Base-by-base conservation (phyloP, 2,113 vertebrate species). In the Sander vitreus region DNA sequence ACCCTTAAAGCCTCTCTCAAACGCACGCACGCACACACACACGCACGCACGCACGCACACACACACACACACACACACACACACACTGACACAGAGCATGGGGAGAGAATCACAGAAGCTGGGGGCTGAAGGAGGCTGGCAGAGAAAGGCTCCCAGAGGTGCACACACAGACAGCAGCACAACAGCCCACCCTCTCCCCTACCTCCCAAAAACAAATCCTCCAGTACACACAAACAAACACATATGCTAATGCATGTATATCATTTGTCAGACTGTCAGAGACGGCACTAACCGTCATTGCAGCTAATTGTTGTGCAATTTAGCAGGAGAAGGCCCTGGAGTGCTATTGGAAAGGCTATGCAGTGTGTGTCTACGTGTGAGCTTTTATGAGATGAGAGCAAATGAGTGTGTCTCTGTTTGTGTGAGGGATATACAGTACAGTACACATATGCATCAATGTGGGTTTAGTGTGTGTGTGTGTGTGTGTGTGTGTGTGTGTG, bases 271-370 rank as follows among this genome's bases (percentile, higher is more conserved):
- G 59, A 69, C 39, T 80, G 43, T 77, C 67, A 57, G 64, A 74
- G 67, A 55, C 16, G 14, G 71, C 55, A 36, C 70, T 54, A 76
- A 78, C 64, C 75, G 87, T 85, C 68, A 77, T 11, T 70, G 83
- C 50, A 64, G 58, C 80, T 91, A 92, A 93, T 88, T 94, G 88
- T 84, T 86, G 77, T 73, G 51, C 63, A 88, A 65, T 82, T 69
- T 63, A 88, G 84, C 78, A 85, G 66, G 68, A 88, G 77, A 81
- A 73, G 47, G 58, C 76, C 85, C 78, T 62, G 73, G 50, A 85
- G 90, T 58, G 55, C 54, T 64, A 39, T 36, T 64, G 68, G 73
- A 85, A 79, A 69, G 62, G 14, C 65, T 65, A 58, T 50, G 79
- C 64, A 78, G 60, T 39, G 59, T 70, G 62, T 79, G 64, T 85